phyloP scores from a whole-genome alignment of 2,113 vertebrate species.

The Myotis lucifugus region DNA sequence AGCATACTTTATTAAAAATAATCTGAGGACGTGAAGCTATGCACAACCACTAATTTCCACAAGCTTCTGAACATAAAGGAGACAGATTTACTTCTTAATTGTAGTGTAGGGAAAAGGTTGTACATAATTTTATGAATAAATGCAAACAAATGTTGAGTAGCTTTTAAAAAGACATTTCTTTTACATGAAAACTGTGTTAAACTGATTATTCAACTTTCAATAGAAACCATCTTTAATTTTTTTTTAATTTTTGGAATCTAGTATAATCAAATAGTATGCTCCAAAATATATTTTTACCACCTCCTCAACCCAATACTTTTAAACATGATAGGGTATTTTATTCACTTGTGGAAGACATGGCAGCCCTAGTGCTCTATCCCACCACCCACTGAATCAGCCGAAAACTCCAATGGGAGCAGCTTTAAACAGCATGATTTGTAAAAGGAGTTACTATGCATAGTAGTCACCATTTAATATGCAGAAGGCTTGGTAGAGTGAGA shows the following conservation, averaged over 20 bases:
- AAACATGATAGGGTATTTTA: neutral
- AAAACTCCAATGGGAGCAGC: neutral
- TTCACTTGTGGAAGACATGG: neutral
- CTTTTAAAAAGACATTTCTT: neutral
- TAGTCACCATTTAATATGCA: neutral
- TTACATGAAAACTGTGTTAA: constrained; percentile 7
- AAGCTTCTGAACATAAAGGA: neutral
- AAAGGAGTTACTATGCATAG: neutral
- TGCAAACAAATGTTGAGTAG: constrained; percentile 13
- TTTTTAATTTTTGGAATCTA: neutral
- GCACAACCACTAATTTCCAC: neutral
- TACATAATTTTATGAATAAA: constrained; percentile 38
- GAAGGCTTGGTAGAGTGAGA: neutral
- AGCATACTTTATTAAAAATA: constrained; percentile 28
- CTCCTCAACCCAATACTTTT: neutral
- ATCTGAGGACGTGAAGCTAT: neutral
- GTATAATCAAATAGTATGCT: neutral
- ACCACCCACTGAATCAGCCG: neutral
- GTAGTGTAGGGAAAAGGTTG: neutral
- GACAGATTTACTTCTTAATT: neutral
- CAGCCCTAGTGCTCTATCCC: neutral
- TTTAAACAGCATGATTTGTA: neutral
- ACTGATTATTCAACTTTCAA: neutral
- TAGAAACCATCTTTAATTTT: neutral
- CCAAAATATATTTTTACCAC: neutral